These are phyloP conservation scores for Narcine bancroftii DNA, from an alignment of 2,113 vertebrate species.

Conservation along the genomic window DNA sequence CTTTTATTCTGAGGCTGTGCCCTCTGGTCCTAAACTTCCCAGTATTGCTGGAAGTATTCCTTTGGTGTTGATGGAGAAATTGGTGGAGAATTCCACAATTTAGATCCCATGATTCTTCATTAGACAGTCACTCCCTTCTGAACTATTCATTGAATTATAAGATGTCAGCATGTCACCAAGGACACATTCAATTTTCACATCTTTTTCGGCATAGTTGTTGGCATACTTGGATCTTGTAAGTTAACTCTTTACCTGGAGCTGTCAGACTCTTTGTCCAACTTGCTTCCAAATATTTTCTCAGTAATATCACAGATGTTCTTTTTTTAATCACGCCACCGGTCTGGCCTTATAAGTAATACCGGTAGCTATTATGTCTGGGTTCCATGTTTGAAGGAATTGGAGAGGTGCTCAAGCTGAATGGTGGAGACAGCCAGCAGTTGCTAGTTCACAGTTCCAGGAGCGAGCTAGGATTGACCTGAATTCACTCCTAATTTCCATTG, in stretches of 20 bases:
- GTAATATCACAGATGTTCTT: neutral
- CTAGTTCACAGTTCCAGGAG: no score
- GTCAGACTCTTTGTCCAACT: neutral
- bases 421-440: neutral
- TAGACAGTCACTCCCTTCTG: neutral
- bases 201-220: neutral
- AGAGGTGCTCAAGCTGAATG: neutral
- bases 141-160: neutral
- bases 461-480: no score
- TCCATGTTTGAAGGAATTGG: neutral
- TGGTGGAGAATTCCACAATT: no score
- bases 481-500: no score
- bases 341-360: neutral
- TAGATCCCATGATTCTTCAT: neutral
- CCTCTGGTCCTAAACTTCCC: no score
- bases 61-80: no score
- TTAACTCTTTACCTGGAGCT: neutral
- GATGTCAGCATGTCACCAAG: neutral
- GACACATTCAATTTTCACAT: neutral
- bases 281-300: neutral
- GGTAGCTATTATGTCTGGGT: neutral
- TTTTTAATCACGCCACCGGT: neutral
- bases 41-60: no score
- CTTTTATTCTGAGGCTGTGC: no score
- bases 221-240: neutral